phyloP scores from a whole-genome alignment of 2,113 vertebrate genomes.

The Catharus bicknelli region DNA sequence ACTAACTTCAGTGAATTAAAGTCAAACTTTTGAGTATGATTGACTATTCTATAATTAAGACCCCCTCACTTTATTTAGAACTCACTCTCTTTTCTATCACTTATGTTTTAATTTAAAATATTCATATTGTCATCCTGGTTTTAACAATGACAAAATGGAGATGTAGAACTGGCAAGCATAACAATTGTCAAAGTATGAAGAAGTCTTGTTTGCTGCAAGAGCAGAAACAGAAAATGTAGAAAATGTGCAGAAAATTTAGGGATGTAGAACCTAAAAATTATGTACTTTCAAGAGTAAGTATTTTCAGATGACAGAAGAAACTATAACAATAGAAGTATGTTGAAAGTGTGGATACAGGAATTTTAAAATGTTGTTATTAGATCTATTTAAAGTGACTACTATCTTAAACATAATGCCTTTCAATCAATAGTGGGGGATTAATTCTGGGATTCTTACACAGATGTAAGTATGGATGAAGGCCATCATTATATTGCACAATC shows the following conservation, averaged over 20 bases:
- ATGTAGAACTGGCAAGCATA: background rate
- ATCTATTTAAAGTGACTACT: background rate
- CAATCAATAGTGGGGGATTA: background rate
- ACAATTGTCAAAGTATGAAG: background rate
- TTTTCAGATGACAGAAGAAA: slow-evolving; percentile 5
- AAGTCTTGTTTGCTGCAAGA: background rate
- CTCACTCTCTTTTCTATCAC: background rate
- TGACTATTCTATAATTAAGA: background rate
- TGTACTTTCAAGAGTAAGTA: background rate
- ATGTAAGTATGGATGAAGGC: background rate
- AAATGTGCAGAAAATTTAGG: background rate
- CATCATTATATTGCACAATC: background rate
- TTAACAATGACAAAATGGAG: background rate
- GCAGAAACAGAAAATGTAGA: background rate
- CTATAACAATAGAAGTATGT: background rate
- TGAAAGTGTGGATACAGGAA: background rate
- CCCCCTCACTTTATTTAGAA: background rate
- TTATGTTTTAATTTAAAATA: background rate
- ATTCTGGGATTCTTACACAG: background rate
- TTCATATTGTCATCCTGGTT: background rate
- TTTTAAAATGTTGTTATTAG: background rate
- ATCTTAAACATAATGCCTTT: background rate
- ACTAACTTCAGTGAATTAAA: background rate
- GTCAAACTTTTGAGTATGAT: background rate
- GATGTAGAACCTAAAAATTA: background rate